Conservation (phyloP, 2,888 invertebrate species). For the Chalcosyrphus nemorum region DNA sequence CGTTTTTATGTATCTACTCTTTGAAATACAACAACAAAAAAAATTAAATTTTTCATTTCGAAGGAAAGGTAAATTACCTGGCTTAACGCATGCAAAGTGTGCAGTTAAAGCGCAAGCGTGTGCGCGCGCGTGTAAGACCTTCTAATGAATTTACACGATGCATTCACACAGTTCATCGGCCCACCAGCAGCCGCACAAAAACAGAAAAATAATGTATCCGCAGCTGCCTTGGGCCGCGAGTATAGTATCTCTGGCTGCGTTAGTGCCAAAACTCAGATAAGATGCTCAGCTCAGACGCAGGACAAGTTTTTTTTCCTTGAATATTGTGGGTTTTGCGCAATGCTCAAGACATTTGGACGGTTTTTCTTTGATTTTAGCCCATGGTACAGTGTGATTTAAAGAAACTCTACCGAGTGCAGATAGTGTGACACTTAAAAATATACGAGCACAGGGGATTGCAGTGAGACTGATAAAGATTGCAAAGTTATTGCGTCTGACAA, state of each 20-base stretch:
- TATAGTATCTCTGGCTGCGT: conserved; percentile 62
- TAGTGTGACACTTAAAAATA: conserved; percentile 50
- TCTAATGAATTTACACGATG: conserved; percentile 64
- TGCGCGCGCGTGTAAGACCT: conserved; percentile 36
- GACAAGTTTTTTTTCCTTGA: conserved; percentile 15
- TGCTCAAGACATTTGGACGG: conserved; percentile 32
- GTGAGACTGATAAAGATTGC: conserved; percentile 54
- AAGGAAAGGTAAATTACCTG: conserved; percentile 23
- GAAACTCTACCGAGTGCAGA: too few relatives aligned
- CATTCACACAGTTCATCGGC: conserved; percentile 57
- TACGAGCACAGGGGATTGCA: neutral
- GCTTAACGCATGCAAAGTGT: conserved; percentile 50
- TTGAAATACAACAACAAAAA: neutral
- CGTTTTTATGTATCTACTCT: neutral
- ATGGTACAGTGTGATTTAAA: too few relatives aligned
- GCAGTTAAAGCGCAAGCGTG: conserved; percentile 29
- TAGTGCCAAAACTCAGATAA: conserved; percentile 62
- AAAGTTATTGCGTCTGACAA: conserved; percentile 66
- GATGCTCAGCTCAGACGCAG: conserved; percentile 54
- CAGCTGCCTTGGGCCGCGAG: conserved; percentile 23
- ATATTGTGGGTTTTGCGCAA: conserved; percentile 37
- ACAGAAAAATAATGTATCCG: conserved; percentile 32
- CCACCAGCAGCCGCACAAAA: conserved; percentile 22
- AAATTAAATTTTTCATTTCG: conserved; percentile 39
- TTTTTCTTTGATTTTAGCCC: conserved; percentile 27